phyloP scores from a whole-genome alignment of 92 coral and sea anemone genomes.

The Zoanthus solanderi region DNA sequence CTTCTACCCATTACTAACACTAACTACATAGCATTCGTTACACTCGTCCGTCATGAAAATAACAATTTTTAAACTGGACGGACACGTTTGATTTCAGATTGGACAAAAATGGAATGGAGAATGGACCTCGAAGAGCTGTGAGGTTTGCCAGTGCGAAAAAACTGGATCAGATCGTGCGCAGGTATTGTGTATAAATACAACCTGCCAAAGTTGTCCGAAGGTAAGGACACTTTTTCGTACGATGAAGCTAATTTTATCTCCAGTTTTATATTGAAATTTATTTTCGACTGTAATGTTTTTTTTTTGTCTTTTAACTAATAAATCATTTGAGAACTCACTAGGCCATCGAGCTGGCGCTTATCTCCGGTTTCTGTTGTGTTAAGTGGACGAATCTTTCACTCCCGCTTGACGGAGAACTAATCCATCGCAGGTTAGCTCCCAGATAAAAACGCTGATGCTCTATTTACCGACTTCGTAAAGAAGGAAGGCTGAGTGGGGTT shows the following conservation, averaged over 20 bases:
- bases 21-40: no score
- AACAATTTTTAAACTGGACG: not conserved
- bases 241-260: not conserved
- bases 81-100: conserved; percentile 36
- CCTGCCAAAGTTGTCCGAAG: conserved; percentile 61
- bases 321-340: not conserved
- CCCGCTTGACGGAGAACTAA: not conserved
- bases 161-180: conserved; percentile 70
- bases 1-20: not conserved
- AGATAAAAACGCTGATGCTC: no score
- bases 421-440: no score
- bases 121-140: conserved; percentile 61
- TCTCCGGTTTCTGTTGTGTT: no score
- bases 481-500: no score
- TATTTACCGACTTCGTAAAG: no score
- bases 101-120: conserved; percentile 68
- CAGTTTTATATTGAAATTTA: not conserved
- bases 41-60: not conserved
- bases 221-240: conserved; percentile 7
- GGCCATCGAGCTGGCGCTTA: not conserved
- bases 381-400: no score
- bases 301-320: not conserved
- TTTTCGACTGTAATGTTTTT: not conserved
- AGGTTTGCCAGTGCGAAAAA: conserved; percentile 64
- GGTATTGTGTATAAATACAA: conserved; percentile 57